phyloP scores from a whole-genome alignment of 2,888 invertebrate species.

The Machimus rusticus region DNA sequence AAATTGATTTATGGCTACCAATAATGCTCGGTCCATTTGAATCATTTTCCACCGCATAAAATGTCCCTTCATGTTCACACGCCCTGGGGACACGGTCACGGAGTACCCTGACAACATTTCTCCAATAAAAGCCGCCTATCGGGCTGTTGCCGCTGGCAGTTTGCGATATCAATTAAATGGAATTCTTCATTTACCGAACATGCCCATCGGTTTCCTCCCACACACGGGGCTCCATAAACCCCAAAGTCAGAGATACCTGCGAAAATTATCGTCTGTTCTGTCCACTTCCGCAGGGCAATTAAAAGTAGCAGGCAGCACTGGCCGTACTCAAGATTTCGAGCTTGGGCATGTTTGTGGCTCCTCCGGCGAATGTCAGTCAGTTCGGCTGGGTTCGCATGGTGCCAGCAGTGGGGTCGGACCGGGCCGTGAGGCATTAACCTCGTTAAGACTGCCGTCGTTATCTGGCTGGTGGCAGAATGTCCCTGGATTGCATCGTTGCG shows the following conservation, averaged over 20 bases:
- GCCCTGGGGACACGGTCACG: not conserved
- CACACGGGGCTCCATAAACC: not conserved
- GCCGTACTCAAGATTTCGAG: not conserved
- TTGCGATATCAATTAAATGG: not conserved
- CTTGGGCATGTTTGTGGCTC: not conserved
- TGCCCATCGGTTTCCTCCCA: not conserved
- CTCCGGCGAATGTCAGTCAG: not conserved
- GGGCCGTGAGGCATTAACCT: slow-evolving; percentile 7
- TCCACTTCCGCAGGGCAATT: not conserved
- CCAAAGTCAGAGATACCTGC: not conserved
- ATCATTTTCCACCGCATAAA: not conserved
- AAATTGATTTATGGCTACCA: not conserved
- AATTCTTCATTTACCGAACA: not conserved
- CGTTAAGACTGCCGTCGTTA: slow-evolving; percentile 1
- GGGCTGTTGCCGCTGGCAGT: not conserved
- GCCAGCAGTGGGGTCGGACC: not conserved
- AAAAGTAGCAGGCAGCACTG: not conserved
- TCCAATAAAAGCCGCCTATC: not conserved
- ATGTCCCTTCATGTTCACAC: not conserved
- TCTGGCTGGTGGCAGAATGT: not conserved
- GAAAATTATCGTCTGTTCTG: not conserved
- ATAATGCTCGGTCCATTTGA: not conserved
- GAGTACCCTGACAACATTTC: not conserved
- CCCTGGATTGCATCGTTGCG: not conserved
- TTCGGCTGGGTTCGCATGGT: not conserved